A percentile compares a stretch with the other conserved stretches of the same genome.
These are phyloP conservation scores for Daboia siamensis DNA, from an alignment of 2,113 vertebrate species.

Conservation along the genomic window DNA sequence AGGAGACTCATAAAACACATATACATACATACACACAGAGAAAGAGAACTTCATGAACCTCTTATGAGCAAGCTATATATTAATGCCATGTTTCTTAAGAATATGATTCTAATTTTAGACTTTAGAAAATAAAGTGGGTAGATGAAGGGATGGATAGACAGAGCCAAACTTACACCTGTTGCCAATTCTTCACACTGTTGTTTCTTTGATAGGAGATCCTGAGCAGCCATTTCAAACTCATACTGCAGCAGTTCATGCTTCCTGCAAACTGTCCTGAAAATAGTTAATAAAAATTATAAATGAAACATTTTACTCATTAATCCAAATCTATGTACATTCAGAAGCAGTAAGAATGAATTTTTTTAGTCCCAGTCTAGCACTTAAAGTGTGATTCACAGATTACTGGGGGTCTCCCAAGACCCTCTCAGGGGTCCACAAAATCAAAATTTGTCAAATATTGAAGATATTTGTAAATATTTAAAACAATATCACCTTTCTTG, in stretches of 20 bases:
- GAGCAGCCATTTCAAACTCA: constrained; percentile 85
- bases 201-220: constrained; percentile 88
- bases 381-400: not conserved
- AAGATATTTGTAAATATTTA: not conserved
- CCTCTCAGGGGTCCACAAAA: not conserved
- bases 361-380: not conserved
- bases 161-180: constrained; percentile 79
- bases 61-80: not conserved
- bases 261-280: constrained; percentile 87
- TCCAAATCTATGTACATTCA: not conserved
- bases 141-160: not conserved
- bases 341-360: not conserved
- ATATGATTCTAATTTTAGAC: constrained; percentile 36
- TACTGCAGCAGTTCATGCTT: constrained; percentile 94
- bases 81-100: constrained; percentile 46
- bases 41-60: not conserved
- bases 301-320: constrained; percentile 2
- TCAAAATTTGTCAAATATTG: not conserved
- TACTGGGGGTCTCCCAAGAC: not conserved
- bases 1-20: not conserved
- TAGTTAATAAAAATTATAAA: constrained; percentile 37
- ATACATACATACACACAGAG: not conserved
- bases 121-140: constrained; percentile 43
- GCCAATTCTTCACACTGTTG: constrained; percentile 91
- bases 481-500: not conserved